Evolutionary conservation across 2,888 invertebrate genomes (phyloP).

Genomic region (Conus canariensis): DNA sequence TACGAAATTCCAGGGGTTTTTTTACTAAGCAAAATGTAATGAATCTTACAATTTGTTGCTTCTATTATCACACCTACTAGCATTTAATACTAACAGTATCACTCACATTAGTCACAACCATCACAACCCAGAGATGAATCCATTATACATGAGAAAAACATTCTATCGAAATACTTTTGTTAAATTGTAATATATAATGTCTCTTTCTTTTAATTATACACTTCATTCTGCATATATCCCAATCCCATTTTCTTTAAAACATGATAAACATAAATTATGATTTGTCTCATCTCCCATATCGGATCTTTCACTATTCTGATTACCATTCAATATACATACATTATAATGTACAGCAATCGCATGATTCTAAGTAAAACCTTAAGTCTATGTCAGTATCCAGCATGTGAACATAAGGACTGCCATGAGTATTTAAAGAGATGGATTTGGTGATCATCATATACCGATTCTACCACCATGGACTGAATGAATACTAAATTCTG

Average conservation of each 20-base stretch:
- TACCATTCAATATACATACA: neutral
- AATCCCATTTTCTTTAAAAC: neutral
- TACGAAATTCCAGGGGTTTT: too few species aligned
- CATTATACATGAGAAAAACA: neutral
- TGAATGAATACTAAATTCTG: neutral
- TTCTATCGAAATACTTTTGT: neutral
- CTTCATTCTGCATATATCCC: neutral
- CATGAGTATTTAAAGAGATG: too few species aligned
- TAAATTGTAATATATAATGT: neutral
- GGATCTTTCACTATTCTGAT: neutral
- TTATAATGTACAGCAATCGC: neutral
- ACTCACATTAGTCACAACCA: too few species aligned
- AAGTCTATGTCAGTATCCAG: too few species aligned
- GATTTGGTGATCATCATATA: neutral
- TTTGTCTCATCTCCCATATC: neutral
- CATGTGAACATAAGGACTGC: too few species aligned
- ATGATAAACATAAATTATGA: slow-evolving; percentile 20
- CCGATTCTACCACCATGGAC: neutral
- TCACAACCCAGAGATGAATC: too few species aligned
- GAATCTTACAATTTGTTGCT: too few species aligned
- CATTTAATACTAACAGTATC: too few species aligned
- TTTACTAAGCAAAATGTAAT: too few species aligned
- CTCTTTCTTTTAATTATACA: neutral
- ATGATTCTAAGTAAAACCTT: too few species aligned
- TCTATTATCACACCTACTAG: too few species aligned